Percentiles rank a stretch among this genome's conserved stretches.
These are phyloP conservation scores for Zaprionus inermis DNA, from an alignment of 1,140 invertebrate species.

Conservation along the genomic window DNA sequence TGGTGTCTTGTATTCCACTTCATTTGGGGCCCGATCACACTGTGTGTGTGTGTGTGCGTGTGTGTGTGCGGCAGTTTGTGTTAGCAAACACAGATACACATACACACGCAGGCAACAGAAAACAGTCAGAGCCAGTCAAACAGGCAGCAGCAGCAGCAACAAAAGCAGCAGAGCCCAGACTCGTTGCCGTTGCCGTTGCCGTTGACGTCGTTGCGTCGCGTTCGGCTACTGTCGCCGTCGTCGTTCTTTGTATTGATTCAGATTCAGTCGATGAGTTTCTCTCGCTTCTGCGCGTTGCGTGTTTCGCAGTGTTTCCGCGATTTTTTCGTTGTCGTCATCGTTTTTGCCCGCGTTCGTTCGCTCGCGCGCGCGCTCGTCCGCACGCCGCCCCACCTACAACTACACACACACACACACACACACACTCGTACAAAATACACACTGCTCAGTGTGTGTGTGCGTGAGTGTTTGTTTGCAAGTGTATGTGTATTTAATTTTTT, in stretches of 20 bases:
- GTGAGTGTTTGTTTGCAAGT: slow-evolving; percentile 20
- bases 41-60: slow-evolving; percentile 31
- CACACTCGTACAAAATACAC: no score
- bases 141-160: slow-evolving; percentile 17
- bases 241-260: slow-evolving; percentile 72
- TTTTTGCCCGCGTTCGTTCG: slow-evolving; percentile 21
- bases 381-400: slow-evolving; percentile 4
- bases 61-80: slow-evolving; percentile 33
- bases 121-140: slow-evolving; percentile 32
- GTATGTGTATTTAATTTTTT: slow-evolving; percentile 41
- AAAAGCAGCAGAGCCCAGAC: slow-evolving; percentile 12
- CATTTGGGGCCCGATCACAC: slow-evolving; percentile 52
- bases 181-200: slow-evolving; percentile 1
- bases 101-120: slow-evolving; percentile 29
- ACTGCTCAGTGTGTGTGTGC: neutral
- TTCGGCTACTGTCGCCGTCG: slow-evolving; percentile 28
- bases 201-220: neutral
- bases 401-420: no score
- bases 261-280: slow-evolving; percentile 84
- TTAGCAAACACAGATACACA: slow-evolving; percentile 50
- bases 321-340: slow-evolving; percentile 78
- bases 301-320: slow-evolving; percentile 80
- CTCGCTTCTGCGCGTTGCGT: slow-evolving; percentile 83
- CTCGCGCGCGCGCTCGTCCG: neutral
- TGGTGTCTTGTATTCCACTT: slow-evolving; percentile 19